These are phyloP conservation scores for Acridotheres tristis DNA, from an alignment of 2,797 vertebrate genomes.

Conservation along the genomic window DNA sequence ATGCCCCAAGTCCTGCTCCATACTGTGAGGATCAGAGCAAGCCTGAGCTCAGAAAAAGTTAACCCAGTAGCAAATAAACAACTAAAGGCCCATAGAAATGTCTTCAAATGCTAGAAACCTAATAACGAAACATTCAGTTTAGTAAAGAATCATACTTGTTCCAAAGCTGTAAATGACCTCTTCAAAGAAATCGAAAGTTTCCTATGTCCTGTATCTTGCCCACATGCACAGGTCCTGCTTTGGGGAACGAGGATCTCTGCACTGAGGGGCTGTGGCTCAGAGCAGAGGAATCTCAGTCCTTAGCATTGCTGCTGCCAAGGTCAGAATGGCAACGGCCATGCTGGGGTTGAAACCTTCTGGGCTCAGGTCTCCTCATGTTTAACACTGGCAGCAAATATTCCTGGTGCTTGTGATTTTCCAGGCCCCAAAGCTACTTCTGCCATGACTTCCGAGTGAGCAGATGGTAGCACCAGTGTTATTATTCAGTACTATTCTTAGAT, in stretches of 20 bases:
- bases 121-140: neutral
- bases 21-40: neutral
- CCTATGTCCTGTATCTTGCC: fast-evolving
- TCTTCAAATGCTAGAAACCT: neutral
- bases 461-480: neutral
- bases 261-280: neutral
- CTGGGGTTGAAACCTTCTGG: neutral
- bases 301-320: neutral
- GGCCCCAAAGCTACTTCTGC: neutral
- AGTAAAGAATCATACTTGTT: neutral
- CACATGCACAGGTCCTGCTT: neutral
- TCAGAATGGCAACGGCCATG: neutral
- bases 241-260: neutral
- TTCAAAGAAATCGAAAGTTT: neutral
- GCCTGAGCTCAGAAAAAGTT: neutral
- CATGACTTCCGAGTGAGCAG: neutral
- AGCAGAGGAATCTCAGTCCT: neutral
- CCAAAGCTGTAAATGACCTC: neutral
- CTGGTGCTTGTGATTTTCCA: neutral
- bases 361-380: neutral
- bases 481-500: neutral
- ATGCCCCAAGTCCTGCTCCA: neutral
- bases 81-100: neutral
- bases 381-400: neutral
- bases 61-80: neutral